Percentiles rank a stretch among this genome's conserved stretches.
phyloP scores from a whole-genome alignment of 2,888 invertebrate genomes.

The Hemaris fuciformis region DNA sequence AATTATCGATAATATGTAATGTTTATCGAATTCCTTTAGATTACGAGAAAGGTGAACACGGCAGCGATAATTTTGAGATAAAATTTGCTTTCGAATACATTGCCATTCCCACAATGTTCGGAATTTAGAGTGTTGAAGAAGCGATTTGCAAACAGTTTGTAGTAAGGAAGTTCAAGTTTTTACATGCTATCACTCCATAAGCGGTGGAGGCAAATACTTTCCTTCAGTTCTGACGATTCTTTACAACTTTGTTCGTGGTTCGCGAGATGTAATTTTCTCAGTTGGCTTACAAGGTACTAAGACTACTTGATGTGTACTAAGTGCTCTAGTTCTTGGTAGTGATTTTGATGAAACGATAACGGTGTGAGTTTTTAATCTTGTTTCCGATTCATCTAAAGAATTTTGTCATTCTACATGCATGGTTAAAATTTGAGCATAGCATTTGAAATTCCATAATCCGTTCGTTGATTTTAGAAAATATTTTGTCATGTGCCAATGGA shows the following conservation, averaged over 20 bases:
- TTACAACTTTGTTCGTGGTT: not conserved
- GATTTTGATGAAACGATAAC: not conserved
- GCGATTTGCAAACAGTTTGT: not conserved
- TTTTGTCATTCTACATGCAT: too few species aligned
- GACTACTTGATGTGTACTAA: not conserved
- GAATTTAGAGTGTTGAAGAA: slow-evolving; percentile 7
- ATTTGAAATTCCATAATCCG: too few species aligned
- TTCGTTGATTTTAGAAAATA: too few species aligned
- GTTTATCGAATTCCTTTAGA: not conserved
- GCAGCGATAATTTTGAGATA: not conserved
- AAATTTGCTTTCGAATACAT: slow-evolving; percentile 1
- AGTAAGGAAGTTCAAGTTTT: slow-evolving; percentile 15
- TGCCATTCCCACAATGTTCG: not conserved
- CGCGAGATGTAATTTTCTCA: not conserved
- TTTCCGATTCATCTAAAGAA: too few species aligned
- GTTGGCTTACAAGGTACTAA: not conserved
- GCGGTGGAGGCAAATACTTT: slow-evolving; percentile 18
- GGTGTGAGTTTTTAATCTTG: too few species aligned
- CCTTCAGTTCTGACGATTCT: not conserved
- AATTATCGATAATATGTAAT: not conserved
- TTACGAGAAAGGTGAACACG: not conserved
- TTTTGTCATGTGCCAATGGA: too few species aligned
- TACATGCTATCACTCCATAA: slow-evolving; percentile 15
- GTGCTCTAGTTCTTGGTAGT: not conserved
- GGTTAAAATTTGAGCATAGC: too few species aligned